Percentiles rank a stretch among this genome's conserved stretches.
Conservation (phyloP, 2,888 invertebrate genomes). For the Andricus curvator region DNA sequence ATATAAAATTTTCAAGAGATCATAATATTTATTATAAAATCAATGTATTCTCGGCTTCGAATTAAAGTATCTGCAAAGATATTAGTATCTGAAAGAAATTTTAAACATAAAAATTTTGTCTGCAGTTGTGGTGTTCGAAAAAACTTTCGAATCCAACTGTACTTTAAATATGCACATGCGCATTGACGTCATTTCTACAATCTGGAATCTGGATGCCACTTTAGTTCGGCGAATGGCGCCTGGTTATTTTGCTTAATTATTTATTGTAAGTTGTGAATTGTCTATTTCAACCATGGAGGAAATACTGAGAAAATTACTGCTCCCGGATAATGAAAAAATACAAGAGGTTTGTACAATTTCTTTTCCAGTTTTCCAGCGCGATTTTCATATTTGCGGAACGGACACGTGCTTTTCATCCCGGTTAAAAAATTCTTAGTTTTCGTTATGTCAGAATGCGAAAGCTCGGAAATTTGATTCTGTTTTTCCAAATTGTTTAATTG, state of each 20-base stretch:
- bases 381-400: neutral
- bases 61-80: neutral
- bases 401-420: slow-evolving; percentile 43
- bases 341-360: slow-evolving; percentile 80
- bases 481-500: neutral
- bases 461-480: neutral
- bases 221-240: neutral
- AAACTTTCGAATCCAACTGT: neutral
- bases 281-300: slow-evolving; percentile 79
- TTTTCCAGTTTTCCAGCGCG: neutral
- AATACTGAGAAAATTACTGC: slow-evolving; percentile 82
- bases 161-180: slow-evolving; percentile 9
- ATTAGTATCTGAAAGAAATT: neutral
- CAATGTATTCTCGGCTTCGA: neutral
- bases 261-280: slow-evolving; percentile 16
- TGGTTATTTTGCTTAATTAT: slow-evolving; percentile 16
- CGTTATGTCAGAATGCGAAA: neutral
- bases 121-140: neutral
- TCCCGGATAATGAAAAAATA: slow-evolving; percentile 81
- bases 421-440: neutral
- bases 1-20: neutral
- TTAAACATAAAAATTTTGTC: neutral
- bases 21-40: neutral
- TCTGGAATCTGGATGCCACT: slow-evolving; percentile 5
- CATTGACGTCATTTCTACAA: neutral